Conservation (phyloP, 2,113 vertebrate species). For the Gymnocephalus cernua region DNA sequence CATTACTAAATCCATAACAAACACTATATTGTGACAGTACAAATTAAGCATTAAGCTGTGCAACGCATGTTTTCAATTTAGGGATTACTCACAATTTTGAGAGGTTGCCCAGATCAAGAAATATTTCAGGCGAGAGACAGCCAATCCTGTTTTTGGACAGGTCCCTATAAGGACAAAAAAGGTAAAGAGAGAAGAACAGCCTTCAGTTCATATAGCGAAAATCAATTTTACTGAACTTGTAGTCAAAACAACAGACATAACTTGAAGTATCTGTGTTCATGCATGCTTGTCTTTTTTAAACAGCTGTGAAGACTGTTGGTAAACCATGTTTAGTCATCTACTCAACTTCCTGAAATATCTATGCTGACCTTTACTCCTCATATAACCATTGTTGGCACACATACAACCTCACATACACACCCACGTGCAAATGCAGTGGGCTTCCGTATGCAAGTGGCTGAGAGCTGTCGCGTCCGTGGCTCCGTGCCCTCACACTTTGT, state of each 20-base stretch:
- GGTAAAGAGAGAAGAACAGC: neutral
- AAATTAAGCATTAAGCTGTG: conserved; percentile 38
- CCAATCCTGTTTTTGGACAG: conserved; percentile 95
- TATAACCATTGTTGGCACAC: conserved; percentile 33
- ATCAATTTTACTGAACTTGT: conserved; percentile 12
- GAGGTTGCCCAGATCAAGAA: conserved; percentile 88
- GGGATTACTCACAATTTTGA: conserved; percentile 91
- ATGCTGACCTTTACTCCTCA: conserved; percentile 60
- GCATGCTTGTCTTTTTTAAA: conserved; percentile 17
- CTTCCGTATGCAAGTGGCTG: conserved; percentile 35
- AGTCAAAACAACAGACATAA: neutral
- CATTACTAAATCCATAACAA: conserved; percentile 7
- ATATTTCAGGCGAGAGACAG: conserved; percentile 91
- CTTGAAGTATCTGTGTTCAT: neutral
- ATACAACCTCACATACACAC: conserved; percentile 1
- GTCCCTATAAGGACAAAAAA: conserved; percentile 85
- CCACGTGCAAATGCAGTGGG: conserved; percentile 26
- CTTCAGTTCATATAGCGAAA: neutral
- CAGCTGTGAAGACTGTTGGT: conserved; percentile 36
- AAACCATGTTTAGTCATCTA: conserved; percentile 40
- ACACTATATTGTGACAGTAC: neutral
- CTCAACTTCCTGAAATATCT: conserved; percentile 43
- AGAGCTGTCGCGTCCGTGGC: conserved; percentile 62
- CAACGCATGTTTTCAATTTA: conserved; percentile 51
- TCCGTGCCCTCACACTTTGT: conserved; percentile 68